Conservation (phyloP, 2,888 invertebrate species). For the Hanleya hanleyi region DNA sequence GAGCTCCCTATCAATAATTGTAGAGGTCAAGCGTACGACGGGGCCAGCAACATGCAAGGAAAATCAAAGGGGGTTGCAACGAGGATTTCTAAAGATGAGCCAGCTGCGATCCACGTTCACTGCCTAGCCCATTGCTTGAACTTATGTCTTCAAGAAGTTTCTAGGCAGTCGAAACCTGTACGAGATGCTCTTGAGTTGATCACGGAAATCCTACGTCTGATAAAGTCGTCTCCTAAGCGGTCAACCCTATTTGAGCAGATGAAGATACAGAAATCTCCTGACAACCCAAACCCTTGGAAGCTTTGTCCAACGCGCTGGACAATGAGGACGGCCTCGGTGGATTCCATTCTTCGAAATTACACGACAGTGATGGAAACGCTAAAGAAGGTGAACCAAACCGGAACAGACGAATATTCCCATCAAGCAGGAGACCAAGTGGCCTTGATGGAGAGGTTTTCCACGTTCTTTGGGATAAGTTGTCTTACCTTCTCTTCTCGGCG, state of each 20-base stretch:
- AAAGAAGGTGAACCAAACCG: slow-evolving; percentile 21
- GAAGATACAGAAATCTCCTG: slow-evolving; percentile 6
- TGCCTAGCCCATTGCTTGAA: slow-evolving; percentile 34
- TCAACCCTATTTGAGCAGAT: slow-evolving; percentile 22
- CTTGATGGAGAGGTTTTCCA: slow-evolving; percentile 28
- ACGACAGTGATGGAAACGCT: slow-evolving; percentile 21
- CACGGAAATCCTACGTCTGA: slow-evolving; percentile 29
- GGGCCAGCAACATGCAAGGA: slow-evolving; percentile 20
- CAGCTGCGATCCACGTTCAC: slow-evolving; percentile 24
- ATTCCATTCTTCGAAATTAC: slow-evolving; percentile 26
- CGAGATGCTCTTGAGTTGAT: slow-evolving; percentile 30
- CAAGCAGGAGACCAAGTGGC: slow-evolving; percentile 25
- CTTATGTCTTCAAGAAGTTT: slow-evolving; percentile 23
- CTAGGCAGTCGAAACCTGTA: slow-evolving; percentile 21
- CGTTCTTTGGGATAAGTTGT: slow-evolving; percentile 29
- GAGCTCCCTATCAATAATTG: slow-evolving; percentile 22
- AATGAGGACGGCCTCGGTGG: slow-evolving; percentile 23
- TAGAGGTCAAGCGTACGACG: slow-evolving; percentile 35
- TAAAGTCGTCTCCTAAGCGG: slow-evolving; percentile 31
- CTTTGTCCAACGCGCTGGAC: slow-evolving; percentile 38
- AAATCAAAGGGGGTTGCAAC: slow-evolving; percentile 26
- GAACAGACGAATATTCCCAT: slow-evolving; percentile 23
- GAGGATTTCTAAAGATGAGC: slow-evolving; percentile 17
- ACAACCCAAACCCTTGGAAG: slow-evolving; percentile 12
- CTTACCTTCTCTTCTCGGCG: slow-evolving; percentile 29